These are phyloP conservation scores for Hemistola chrysoprasaria DNA, from an alignment of 2,888 invertebrate species.

Conservation along the genomic window DNA sequence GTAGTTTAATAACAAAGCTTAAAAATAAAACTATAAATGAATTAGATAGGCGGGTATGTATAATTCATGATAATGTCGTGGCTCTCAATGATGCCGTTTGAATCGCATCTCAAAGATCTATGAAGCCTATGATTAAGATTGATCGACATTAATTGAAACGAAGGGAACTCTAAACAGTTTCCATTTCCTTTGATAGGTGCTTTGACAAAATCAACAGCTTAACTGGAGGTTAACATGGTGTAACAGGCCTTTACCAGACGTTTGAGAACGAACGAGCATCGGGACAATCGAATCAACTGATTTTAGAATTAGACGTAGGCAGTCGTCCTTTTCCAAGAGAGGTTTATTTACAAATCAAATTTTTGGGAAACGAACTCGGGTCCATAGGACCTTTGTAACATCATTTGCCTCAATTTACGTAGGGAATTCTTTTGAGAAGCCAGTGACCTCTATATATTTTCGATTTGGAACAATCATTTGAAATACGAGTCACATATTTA, in stretches of 20 bases:
- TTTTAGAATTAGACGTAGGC: constrained; percentile 45
- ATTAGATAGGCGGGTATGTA: too few species aligned
- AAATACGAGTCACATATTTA: neutral
- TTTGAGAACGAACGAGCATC: constrained; percentile 14
- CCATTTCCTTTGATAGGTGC: too few species aligned
- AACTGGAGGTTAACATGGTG: neutral
- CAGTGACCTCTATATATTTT: constrained; percentile 14
- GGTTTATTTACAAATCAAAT: constrained; percentile 59
- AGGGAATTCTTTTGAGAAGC: constrained; percentile 28
- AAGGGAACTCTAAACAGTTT: too few species aligned
- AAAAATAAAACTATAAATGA: too few species aligned
- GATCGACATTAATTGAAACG: too few species aligned
- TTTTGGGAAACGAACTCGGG: constrained; percentile 42
- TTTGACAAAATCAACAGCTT: neutral
- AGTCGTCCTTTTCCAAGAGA: constrained; percentile 38
- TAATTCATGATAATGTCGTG: too few species aligned
- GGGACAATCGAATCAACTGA: constrained; percentile 55
- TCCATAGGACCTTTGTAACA: constrained; percentile 39
- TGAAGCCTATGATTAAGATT: too few species aligned
- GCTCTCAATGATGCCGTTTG: too few species aligned
- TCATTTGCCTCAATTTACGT: constrained; percentile 45
- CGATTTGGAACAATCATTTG: constrained; percentile 1
- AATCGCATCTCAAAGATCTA: too few species aligned
- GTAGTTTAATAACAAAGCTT: too few species aligned
- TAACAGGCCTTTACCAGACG: constrained; percentile 7